Evolutionary conservation across 2,113 vertebrate species (phyloP).

Genomic region (Dasyurus viverrinus): DNA sequence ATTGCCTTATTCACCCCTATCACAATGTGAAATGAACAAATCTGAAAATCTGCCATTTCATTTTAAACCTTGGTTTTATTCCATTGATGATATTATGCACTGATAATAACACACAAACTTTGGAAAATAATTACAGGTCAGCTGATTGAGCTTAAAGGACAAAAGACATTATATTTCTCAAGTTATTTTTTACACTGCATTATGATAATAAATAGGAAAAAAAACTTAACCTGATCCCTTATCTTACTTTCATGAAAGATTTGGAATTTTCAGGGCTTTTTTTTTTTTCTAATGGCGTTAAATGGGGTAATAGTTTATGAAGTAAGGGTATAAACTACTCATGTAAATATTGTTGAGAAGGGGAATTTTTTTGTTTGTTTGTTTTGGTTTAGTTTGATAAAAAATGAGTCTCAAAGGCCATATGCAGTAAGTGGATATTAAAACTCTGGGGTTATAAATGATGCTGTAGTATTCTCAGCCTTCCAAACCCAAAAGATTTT

Average conservation of each 20-base stretch:
- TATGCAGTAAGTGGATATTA: conserved; percentile 38
- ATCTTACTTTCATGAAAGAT: conserved; percentile 1
- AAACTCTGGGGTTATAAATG: conserved; percentile 14
- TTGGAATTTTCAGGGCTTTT: background rate
- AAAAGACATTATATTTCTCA: conserved; percentile 25
- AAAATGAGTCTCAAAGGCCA: conserved; percentile 33
- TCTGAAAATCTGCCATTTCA: conserved; percentile 26
- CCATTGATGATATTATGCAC: conserved; percentile 1
- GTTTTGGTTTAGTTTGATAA: conserved; percentile 50
- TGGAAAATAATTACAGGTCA: background rate
- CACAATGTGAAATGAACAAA: conserved; percentile 42
- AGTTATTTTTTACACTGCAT: background rate
- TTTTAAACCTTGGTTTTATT: conserved; percentile 22
- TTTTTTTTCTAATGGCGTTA: background rate
- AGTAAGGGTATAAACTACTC: background rate
- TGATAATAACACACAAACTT: background rate
- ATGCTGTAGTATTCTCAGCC: conserved; percentile 31
- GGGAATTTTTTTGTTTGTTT: background rate
- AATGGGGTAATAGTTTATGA: conserved; percentile 9
- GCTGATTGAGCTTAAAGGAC: background rate
- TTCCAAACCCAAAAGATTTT: conserved; percentile 53
- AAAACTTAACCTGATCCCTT: background rate
- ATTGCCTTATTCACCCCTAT: conserved; percentile 15
- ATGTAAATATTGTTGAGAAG: conserved; percentile 35
- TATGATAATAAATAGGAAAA: background rate